Evolutionary conservation across 2,797 vertebrate genomes (phyloP).

Genomic region (Brotogeris chrysoptera): DNA sequence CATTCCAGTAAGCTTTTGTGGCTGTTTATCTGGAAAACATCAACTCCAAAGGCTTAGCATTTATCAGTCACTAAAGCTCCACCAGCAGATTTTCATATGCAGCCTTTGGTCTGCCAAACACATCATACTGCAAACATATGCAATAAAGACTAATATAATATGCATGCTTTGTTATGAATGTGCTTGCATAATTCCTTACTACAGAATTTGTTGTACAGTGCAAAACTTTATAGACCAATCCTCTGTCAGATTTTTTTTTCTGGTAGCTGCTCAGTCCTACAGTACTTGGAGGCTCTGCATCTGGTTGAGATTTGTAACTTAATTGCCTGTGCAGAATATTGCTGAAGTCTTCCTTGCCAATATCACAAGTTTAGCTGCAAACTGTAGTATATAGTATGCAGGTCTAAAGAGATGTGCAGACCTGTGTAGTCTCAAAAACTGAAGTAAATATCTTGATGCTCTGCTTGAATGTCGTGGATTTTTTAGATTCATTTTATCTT

Average conservation of each 20-base stretch:
- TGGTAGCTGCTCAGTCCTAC: neutral
- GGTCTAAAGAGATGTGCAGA: neutral
- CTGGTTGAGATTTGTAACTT: neutral
- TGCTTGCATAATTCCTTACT: constrained; percentile 35
- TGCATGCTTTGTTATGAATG: constrained; percentile 34
- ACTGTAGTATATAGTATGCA: neutral
- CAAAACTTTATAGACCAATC: constrained; percentile 35
- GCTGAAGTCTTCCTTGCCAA: neutral
- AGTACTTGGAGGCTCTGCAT: neutral
- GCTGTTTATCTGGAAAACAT: constrained; percentile 18
- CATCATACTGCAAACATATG: neutral
- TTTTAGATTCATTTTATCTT: neutral
- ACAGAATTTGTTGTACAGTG: neutral
- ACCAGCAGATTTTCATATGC: neutral
- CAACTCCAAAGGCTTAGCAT: neutral
- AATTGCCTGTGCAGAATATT: neutral
- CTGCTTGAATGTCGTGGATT: neutral
- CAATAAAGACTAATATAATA: neutral
- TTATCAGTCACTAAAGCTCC: neutral
- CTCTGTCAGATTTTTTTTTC: constrained; percentile 54
- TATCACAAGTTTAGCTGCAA: neutral
- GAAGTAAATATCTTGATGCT: neutral
- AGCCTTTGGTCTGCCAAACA: neutral
- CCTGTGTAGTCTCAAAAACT: neutral
- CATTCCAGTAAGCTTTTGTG: constrained; percentile 10